Conservation (phyloP, 2,888 invertebrate species). For the Scotopteryx bipunctaria region DNA sequence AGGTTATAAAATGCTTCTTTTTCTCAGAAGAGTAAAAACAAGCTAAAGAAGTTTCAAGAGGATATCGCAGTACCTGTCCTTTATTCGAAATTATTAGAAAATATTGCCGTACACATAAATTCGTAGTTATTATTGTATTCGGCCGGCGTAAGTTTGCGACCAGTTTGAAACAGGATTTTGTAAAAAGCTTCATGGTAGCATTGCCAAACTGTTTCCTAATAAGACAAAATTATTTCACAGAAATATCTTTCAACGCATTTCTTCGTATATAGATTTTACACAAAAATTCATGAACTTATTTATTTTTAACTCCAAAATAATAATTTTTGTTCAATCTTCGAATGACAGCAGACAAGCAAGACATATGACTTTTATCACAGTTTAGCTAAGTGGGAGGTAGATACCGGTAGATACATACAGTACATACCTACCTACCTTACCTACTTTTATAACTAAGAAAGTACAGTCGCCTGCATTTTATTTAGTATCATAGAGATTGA, state of each 20-base stretch:
- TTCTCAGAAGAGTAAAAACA: conserved; percentile 65
- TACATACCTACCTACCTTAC: too few relatives aligned
- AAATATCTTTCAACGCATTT: not conserved
- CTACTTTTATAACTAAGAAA: too few relatives aligned
- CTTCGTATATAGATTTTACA: conserved; percentile 4
- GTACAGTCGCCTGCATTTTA: too few relatives aligned
- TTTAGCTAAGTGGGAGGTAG: too few relatives aligned
- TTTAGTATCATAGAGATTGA: too few relatives aligned
- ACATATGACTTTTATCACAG: too few relatives aligned
- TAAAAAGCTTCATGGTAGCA: conserved; percentile 56
- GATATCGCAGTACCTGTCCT: conserved; percentile 41
- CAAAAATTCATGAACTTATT: too few relatives aligned
- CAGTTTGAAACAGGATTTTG: conserved; percentile 52
- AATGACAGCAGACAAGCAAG: too few relatives aligned
- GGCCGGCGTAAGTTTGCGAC: conserved; percentile 44
- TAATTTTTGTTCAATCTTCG: too few relatives aligned
- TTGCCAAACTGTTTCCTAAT: not conserved
- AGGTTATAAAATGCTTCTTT: conserved; percentile 67
- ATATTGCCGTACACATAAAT: conserved; percentile 45
- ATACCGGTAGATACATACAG: too few relatives aligned
- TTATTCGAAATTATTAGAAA: conserved; percentile 42
- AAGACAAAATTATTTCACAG: not conserved
- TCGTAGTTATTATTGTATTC: conserved; percentile 40
- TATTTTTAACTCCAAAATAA: too few relatives aligned
- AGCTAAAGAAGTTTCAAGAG: conserved; percentile 47